Conservation (phyloP, 2,113 vertebrate genomes). For the Crotophaga sulcirostris region DNA sequence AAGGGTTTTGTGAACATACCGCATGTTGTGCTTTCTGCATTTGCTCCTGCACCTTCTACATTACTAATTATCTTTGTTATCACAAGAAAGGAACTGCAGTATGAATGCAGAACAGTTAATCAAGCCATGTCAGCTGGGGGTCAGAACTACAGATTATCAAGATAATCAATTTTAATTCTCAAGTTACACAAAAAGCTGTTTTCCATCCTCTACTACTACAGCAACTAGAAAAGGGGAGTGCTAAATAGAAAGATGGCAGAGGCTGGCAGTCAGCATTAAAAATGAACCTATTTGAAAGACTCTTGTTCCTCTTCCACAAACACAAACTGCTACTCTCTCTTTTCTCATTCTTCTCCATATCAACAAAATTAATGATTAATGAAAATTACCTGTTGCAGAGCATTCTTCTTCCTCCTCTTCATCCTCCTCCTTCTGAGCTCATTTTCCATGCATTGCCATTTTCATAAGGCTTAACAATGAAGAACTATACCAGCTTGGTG, state of each 20-base stretch:
- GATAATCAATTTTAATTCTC: neutral
- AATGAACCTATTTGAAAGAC: neutral
- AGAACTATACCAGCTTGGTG: neutral
- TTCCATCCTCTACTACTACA: neutral
- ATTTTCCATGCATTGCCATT: neutral
- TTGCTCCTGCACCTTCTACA: neutral
- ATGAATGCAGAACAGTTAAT: neutral
- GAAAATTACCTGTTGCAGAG: constrained; percentile 33
- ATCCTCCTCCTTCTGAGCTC: neutral
- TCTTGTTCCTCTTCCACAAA: neutral
- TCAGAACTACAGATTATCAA: neutral
- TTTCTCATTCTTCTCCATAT: neutral
- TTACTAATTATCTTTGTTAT: neutral
- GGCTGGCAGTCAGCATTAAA: neutral
- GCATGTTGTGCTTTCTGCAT: neutral
- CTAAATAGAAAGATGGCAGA: neutral
- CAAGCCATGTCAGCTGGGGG: neutral
- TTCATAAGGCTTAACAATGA: neutral
- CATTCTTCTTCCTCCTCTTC: neutral
- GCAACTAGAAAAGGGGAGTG: neutral
- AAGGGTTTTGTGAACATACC: neutral
- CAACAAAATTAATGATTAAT: neutral
- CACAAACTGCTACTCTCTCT: neutral
- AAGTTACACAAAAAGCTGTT: neutral
- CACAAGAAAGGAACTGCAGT: neutral